Evolutionary conservation across 2,797 vertebrate genomes (phyloP).

Genomic region (Siniperca scherzeri): DNA sequence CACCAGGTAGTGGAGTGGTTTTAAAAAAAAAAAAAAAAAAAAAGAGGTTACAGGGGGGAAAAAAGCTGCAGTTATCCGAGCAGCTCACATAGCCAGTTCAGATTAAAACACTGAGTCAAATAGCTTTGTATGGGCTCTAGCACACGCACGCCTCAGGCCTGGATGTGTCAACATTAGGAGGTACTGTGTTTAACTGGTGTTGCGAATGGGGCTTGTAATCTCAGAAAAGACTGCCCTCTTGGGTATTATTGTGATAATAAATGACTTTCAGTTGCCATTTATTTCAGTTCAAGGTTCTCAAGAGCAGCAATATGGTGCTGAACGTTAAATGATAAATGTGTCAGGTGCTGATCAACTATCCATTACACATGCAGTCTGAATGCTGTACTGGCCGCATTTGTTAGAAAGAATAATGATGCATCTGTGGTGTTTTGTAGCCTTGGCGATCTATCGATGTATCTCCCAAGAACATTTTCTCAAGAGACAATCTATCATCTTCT

Average conservation of each 20-base stretch:
- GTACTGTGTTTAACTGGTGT: slow-evolving; percentile 35
- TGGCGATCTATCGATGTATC: slow-evolving; percentile 7
- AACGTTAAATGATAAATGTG: slow-evolving; percentile 59
- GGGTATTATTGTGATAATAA: slow-evolving; percentile 45
- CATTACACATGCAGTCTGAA: slow-evolving; percentile 29
- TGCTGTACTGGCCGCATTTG: slow-evolving; percentile 23
- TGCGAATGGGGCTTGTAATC: slow-evolving; percentile 27
- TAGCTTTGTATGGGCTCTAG: slow-evolving; percentile 17
- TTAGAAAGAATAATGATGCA: slow-evolving; percentile 51
- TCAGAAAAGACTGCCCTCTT: slow-evolving; percentile 21
- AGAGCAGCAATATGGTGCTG: slow-evolving; percentile 19
- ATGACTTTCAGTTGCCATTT: slow-evolving; percentile 43
- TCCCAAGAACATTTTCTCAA: slow-evolving; percentile 7
- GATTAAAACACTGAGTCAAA: slow-evolving; percentile 22
- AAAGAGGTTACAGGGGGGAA: background rate
- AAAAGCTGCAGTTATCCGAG: slow-evolving; percentile 16
- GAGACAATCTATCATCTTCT: slow-evolving; percentile 29
- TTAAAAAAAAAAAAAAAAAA: background rate
- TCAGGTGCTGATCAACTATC: slow-evolving; percentile 40
- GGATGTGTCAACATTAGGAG: slow-evolving; percentile 24
- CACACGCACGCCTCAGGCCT: slow-evolving; percentile 22
- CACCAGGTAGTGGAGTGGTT: background rate
- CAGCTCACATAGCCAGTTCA: slow-evolving; percentile 14
- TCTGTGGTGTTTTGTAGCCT: slow-evolving; percentile 23
- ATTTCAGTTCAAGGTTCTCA: slow-evolving; percentile 45